Percentiles rank a stretch among this genome's conserved stretches.
phyloP scores from a whole-genome alignment of 2,797 vertebrate species.

The Gambusia yucatana region DNA sequence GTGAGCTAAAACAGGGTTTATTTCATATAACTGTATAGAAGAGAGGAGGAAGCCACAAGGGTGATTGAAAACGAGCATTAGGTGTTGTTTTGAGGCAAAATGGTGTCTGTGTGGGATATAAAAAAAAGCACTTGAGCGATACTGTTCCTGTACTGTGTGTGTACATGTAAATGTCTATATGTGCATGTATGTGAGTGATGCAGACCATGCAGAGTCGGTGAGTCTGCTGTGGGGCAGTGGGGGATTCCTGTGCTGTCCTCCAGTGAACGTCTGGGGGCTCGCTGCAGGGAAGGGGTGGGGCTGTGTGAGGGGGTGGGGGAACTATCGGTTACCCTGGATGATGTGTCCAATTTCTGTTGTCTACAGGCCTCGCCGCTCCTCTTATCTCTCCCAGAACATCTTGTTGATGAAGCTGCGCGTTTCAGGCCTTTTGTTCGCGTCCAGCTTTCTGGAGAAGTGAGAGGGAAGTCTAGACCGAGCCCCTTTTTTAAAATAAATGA shows the following conservation, averaged over 20 bases:
- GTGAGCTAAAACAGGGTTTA: not conserved
- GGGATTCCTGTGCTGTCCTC: constrained; percentile 70
- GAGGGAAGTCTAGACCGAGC: not conserved
- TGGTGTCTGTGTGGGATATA: constrained; percentile 44
- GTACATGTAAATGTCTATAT: constrained; percentile 22
- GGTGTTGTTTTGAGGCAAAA: constrained; percentile 31
- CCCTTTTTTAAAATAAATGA: not conserved
- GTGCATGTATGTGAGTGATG: constrained; percentile 35
- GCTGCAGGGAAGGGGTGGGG: constrained; percentile 35
- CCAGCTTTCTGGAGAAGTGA: not conserved
- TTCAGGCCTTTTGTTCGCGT: not conserved
- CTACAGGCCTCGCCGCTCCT: constrained; percentile 29
- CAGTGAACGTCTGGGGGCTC: constrained; percentile 52
- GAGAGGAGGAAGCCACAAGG: constrained; percentile 9
- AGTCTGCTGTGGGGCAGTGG: constrained; percentile 62
- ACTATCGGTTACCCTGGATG: constrained; percentile 41
- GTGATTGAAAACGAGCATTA: constrained; percentile 29
- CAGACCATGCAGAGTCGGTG: constrained; percentile 65
- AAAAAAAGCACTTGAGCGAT: constrained; percentile 14
- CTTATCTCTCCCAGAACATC: constrained; percentile 9
- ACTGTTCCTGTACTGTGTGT: constrained; percentile 59
- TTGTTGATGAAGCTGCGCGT: not conserved
- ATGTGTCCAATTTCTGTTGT: constrained; percentile 54
- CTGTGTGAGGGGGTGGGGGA: constrained; percentile 7
- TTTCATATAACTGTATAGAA: constrained; percentile 10